Evolutionary conservation across 2,797 vertebrate species (phyloP).

Genomic region (Brachyrhaphis roseni): DNA sequence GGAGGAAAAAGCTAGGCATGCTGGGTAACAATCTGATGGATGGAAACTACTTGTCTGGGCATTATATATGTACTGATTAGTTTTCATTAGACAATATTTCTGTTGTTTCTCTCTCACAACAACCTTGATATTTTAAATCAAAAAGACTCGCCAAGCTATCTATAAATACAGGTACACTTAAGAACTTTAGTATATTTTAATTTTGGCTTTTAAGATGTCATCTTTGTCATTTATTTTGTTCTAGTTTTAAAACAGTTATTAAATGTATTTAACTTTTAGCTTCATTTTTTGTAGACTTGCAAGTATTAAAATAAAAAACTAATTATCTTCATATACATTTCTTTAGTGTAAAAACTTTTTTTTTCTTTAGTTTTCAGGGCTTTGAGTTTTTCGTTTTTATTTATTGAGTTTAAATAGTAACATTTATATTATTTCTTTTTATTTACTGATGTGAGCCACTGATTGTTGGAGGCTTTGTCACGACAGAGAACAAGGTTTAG

Average conservation of each 20-base stretch:
- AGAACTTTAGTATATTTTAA: slow-evolving; percentile 1
- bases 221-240: neutral
- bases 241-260: neutral
- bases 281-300: neutral
- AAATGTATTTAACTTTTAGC: neutral
- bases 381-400: neutral
- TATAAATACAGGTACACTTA: slow-evolving; percentile 6
- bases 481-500: neutral
- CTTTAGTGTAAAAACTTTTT: neutral
- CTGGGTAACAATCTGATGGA: slow-evolving; percentile 53
- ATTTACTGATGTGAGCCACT: too few species aligned
- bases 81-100: slow-evolving; percentile 24
- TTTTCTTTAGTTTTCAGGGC: neutral
- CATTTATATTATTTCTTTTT: neutral
- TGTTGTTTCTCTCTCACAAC: slow-evolving; percentile 4
- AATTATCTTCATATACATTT: neutral
- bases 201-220: neutral
- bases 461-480: neutral
- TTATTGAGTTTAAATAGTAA: neutral
- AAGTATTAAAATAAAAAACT: neutral
- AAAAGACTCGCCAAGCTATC: slow-evolving; percentile 3
- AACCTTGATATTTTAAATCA: slow-evolving; percentile 21
- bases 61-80: slow-evolving; percentile 19
- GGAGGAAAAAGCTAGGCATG: slow-evolving; percentile 61
- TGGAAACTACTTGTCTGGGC: slow-evolving; percentile 42